Conservation (phyloP, 2,888 invertebrate genomes). For the Heteropelma amictum region DNA sequence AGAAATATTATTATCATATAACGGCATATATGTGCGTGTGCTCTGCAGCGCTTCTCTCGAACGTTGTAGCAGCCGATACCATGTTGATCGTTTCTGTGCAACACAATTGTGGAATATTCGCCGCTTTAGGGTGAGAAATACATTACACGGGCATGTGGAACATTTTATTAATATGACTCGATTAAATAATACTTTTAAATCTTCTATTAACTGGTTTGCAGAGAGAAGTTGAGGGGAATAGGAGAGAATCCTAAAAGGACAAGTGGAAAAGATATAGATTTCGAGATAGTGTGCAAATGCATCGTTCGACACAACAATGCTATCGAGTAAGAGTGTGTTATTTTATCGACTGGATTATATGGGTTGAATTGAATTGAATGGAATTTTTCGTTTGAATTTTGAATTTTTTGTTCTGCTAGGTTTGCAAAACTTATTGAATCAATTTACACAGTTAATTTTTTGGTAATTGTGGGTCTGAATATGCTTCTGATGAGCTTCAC, state of each 20-base stretch:
- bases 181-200: not conserved
- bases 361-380: no score
- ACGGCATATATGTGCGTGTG: conserved; percentile 5
- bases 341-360: not conserved
- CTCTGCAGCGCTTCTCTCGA: not conserved
- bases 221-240: conserved; percentile 19
- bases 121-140: conserved; percentile 29
- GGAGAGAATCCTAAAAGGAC: not conserved
- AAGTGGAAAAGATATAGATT: not conserved
- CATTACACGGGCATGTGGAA: not conserved
- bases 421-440: conserved; percentile 29
- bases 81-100: conserved; percentile 35
- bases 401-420: not conserved
- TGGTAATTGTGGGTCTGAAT: conserved; percentile 22
- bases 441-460: conserved; percentile 23
- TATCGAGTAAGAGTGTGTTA: conserved; percentile 25
- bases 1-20: conserved; percentile 38
- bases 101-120: conserved; percentile 34
- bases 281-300: not conserved
- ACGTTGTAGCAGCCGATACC: conserved; percentile 9
- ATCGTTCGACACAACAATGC: conserved; percentile 36
- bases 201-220: not conserved
- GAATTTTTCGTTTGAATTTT: no score
- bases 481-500: conserved; percentile 37
- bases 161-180: no score